A percentile compares a stretch with the other conserved stretches of the same genome.
These are phyloP conservation scores for Triops longicaudatus DNA, from an alignment of 1,140 invertebrate genomes.

Conservation along the genomic window DNA sequence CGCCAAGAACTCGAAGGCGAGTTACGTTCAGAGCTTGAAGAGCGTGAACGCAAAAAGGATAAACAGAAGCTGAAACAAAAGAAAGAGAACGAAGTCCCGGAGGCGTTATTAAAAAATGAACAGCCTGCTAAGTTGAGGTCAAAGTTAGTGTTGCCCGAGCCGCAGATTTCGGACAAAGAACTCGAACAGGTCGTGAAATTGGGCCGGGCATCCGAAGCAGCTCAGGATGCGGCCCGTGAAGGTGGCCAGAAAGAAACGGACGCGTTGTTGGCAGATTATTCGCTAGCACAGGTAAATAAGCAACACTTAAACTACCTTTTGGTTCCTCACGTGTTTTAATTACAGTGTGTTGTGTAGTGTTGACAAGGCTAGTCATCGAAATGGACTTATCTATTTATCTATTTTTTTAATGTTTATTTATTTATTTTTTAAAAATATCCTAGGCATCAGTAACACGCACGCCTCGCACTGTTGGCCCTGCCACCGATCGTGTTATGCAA, in stretches of 20 bases:
- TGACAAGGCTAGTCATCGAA: not conserved
- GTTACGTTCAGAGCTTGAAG: conserved; percentile 77
- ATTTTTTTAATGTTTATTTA: not conserved
- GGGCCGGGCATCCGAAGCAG: conserved; percentile 87
- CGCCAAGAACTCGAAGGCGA: conserved; percentile 93
- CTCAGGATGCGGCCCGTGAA: conserved; percentile 80
- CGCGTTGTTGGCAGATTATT: conserved; percentile 83
- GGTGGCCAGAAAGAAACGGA: conserved; percentile 72
- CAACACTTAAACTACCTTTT: not conserved
- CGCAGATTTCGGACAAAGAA: conserved; percentile 88
- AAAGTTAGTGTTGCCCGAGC: conserved; percentile 90
- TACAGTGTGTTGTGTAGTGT: not conserved
- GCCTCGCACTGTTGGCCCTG: conserved; percentile 73
- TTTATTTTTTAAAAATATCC: conserved; percentile 26
- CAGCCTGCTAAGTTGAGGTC: conserved; percentile 88
- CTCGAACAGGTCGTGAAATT: conserved; percentile 92
- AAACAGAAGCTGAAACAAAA: conserved; percentile 86
- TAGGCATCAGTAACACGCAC: conserved; percentile 58
- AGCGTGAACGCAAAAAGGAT: conserved; percentile 77
- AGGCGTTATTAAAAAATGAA: conserved; percentile 77
- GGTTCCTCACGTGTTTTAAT: not conserved
- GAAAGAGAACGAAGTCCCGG: conserved; percentile 93
- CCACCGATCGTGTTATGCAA: conserved; percentile 57
- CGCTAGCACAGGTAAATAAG: conserved; percentile 54
- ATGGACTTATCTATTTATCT: not conserved